Percentiles rank a stretch among this genome's conserved stretches.
These are phyloP conservation scores for Polymixis flavicincta DNA, from an alignment of 2,888 invertebrate genomes.

Conservation along the genomic window DNA sequence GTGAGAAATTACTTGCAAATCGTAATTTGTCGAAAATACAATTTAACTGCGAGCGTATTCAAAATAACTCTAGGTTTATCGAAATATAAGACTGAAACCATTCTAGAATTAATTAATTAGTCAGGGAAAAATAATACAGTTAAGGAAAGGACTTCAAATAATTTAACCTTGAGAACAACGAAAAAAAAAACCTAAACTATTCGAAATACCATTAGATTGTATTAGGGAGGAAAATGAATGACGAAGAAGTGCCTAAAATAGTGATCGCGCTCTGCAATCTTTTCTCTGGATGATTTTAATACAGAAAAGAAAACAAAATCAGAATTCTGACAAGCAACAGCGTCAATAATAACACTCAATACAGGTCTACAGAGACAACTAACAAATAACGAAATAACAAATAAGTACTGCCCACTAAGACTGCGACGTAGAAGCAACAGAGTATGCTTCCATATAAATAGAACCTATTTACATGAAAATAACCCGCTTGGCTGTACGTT, in stretches of 20 bases:
- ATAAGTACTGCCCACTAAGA: conserved; percentile 19
- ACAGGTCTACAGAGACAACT: conserved; percentile 1
- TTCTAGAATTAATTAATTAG: neutral
- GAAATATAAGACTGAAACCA: neutral
- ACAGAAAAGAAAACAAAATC: neutral
- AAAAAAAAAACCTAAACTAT: neutral
- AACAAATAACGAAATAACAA: conserved; percentile 12
- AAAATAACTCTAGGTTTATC: neutral
- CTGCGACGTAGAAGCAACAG: conserved; percentile 38
- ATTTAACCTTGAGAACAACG: neutral
- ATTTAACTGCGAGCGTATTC: neutral
- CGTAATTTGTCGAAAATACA: neutral
- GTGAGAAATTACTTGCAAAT: neutral
- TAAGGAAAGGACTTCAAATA: neutral
- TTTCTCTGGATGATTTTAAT: neutral
- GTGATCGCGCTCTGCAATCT: neutral
- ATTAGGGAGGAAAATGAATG: neutral
- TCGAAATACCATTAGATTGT: neutral
- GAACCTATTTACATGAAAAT: conserved; percentile 64
- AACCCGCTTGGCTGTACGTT: conserved; percentile 34
- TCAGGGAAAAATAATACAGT: neutral
- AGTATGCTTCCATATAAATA: conserved; percentile 46
- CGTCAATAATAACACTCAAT: neutral
- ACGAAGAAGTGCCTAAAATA: neutral
- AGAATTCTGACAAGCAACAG: neutral